Evolutionary conservation across 2,797 vertebrate genomes (phyloP), one percentile per base, ranked within the genome.

Genomic region (Phyllotis vaccarum): DNA sequence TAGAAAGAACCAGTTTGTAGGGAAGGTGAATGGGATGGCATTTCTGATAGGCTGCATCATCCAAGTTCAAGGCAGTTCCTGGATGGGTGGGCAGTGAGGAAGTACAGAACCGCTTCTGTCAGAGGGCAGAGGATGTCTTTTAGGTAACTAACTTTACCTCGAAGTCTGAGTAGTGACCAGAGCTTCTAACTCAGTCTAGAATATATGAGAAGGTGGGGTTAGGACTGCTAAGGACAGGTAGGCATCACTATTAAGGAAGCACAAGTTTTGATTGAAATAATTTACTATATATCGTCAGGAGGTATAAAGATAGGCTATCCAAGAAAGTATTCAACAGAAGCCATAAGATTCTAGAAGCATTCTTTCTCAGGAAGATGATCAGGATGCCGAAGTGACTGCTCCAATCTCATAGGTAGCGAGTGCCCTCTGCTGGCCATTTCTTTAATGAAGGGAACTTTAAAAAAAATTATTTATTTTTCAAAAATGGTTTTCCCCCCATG

Each of bases 401-500:
- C 22, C 62, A 19, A 54, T 10, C 29, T 31, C 8, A 10, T 6
- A 6, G 60, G 86, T 31, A 37, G 7, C 5, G 49, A 78, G 88
- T 34, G 62, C 54, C 64, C 54, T 94, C 89, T 95, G 12, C 82
- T n/a, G n/a, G n/a, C n/a, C n/a, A n/a, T n/a, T n/a, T n/a, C n/a
- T n/a, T n/a, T n/a, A n/a, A n/a, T n/a, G n/a, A n/a, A n/a, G n/a
- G n/a, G n/a, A n/a, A n/a, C n/a, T n/a, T n/a, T n/a, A n/a, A n/a
- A n/a, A n/a, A n/a, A n/a, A n/a, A n/a, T n/a, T n/a, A n/a, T n/a
- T n/a, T n/a, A n/a, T n/a, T n/a, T n/a, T n/a, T n/a, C n/a, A n/a
- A n/a, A n/a, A n/a, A n/a, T n/a, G n/a, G n/a, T n/a, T n/a, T n/a
- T n/a, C n/a, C n/a, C n/a, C n/a, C n/a, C n/a, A n/a, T n/a, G n/a